Evolutionary conservation across 64 coral and sea anemone species (phyloP).

Genomic region (Montipora sp.): DNA sequence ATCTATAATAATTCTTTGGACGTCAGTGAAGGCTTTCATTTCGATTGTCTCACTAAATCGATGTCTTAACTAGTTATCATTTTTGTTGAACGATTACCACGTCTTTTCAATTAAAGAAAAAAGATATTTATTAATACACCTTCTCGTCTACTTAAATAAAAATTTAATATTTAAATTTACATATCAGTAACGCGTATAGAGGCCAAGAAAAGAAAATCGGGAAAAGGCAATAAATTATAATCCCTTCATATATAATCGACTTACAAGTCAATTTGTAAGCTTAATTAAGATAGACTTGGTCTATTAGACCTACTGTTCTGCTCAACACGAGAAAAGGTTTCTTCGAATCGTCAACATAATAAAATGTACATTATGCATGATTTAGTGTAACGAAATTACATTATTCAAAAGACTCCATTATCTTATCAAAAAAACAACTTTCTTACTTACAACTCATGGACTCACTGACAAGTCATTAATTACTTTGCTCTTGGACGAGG

Average conservation of each 20-base stretch:
- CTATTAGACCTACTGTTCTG: slow-evolving; percentile 40
- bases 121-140: too few species aligned
- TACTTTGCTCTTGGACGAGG: too few species aligned
- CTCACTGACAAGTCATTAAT: too few species aligned
- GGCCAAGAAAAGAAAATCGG: not conserved
- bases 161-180: not conserved
- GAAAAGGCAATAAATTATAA: not conserved
- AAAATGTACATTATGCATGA: too few species aligned
- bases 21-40: too few species aligned
- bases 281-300: not conserved
- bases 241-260: not conserved
- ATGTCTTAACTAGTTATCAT: too few species aligned
- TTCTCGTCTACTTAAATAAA: not conserved
- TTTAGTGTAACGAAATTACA: not conserved
- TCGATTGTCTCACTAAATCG: too few species aligned
- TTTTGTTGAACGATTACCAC: too few species aligned
- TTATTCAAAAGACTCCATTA: not conserved
- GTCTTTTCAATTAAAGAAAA: too few species aligned
- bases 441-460: not conserved
- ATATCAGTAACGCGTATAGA: not conserved
- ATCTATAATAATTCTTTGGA: too few species aligned
- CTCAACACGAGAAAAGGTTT: not conserved
- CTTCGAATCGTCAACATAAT: not conserved
- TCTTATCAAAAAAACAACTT: not conserved
- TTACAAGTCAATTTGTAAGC: not conserved